Evolutionary conservation across 2,797 vertebrate species (phyloP).

Genomic region (Notolabrus celidotus): DNA sequence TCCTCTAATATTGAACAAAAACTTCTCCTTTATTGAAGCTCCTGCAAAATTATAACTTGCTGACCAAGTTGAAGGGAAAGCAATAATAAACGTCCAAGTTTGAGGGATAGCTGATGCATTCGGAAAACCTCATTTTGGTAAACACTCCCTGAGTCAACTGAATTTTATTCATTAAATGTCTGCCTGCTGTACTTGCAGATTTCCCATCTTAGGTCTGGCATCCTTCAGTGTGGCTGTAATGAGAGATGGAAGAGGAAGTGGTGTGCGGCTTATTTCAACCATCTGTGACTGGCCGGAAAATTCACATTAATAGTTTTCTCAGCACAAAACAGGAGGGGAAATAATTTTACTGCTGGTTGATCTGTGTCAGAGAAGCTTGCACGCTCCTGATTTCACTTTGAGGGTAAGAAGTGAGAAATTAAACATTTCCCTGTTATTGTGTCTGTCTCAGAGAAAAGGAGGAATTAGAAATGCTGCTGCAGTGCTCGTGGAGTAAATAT

Average conservation of each 20-base stretch:
- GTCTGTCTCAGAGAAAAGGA: slow-evolving; percentile 16
- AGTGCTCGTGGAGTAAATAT: slow-evolving; percentile 43
- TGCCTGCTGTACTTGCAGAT: slow-evolving; percentile 70
- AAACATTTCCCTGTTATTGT: slow-evolving; percentile 36
- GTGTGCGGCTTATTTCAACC: slow-evolving; percentile 75
- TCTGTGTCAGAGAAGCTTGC: slow-evolving; percentile 32
- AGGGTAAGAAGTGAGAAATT: slow-evolving; percentile 32
- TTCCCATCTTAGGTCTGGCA: slow-evolving; percentile 65
- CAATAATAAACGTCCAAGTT: slow-evolving; percentile 13
- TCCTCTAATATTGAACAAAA: not conserved
- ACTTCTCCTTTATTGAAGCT: slow-evolving; percentile 7
- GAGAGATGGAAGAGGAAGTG: slow-evolving; percentile 69
- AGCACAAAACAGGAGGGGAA: slow-evolving; percentile 39
- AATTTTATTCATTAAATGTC: slow-evolving; percentile 61
- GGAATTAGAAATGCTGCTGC: slow-evolving; percentile 49
- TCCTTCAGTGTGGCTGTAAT: slow-evolving; percentile 60
- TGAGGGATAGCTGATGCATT: slow-evolving; percentile 22
- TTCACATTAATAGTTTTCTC: slow-evolving; percentile 56
- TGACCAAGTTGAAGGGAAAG: slow-evolving; percentile 8
- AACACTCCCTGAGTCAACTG: slow-evolving; percentile 44
- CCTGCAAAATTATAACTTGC: slow-evolving; percentile 18
- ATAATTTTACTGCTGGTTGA: slow-evolving; percentile 21
- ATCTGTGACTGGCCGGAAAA: slow-evolving; percentile 72
- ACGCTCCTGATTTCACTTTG: slow-evolving; percentile 16
- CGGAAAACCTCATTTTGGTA: slow-evolving; percentile 38